These are phyloP conservation scores for Drosophila punjabiensis DNA, from an alignment of 1,140 invertebrate species.

Conservation along the genomic window DNA sequence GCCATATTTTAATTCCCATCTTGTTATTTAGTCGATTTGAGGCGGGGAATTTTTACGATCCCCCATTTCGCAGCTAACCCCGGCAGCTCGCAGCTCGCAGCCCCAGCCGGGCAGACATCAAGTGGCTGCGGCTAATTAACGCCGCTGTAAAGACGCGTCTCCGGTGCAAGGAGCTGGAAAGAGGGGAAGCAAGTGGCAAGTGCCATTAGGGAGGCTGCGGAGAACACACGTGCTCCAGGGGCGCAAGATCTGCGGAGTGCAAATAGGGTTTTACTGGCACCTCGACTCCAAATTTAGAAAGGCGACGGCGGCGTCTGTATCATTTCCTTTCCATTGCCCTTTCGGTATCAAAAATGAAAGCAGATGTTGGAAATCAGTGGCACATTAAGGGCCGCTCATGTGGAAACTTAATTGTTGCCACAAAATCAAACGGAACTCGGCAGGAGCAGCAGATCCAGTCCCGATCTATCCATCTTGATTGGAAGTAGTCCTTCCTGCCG, in stretches of 20 bases:
- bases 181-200: constrained; percentile 21
- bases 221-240: constrained; percentile 43
- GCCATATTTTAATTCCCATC: constrained; percentile 33
- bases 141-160: constrained; percentile 53
- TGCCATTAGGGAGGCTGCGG: constrained; percentile 11
- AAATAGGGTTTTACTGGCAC: constrained; percentile 68
- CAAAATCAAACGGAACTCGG: constrained; percentile 37
- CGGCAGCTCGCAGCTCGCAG: constrained; percentile 29
- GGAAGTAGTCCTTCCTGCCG: constrained; percentile 33
- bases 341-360: constrained; percentile 69
- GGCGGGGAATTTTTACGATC: constrained; percentile 41
- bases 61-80: constrained; percentile 7
- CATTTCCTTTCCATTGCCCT: constrained; percentile 73
- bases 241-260: constrained; percentile 6
- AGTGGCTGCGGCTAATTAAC: constrained; percentile 83
- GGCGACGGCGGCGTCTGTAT: constrained; percentile 56
- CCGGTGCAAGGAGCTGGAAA: neutral
- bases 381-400: constrained; percentile 82
- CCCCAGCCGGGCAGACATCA: constrained; percentile 51
- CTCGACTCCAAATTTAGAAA: constrained; percentile 71
- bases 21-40: constrained; percentile 59
- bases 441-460: constrained; percentile 9
- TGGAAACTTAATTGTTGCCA: constrained; percentile 84
- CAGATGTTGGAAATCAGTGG: constrained; percentile 84
- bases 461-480: constrained; percentile 62